phyloP scores from a whole-genome alignment of 2,113 vertebrate species.

The Cacatua alba region DNA sequence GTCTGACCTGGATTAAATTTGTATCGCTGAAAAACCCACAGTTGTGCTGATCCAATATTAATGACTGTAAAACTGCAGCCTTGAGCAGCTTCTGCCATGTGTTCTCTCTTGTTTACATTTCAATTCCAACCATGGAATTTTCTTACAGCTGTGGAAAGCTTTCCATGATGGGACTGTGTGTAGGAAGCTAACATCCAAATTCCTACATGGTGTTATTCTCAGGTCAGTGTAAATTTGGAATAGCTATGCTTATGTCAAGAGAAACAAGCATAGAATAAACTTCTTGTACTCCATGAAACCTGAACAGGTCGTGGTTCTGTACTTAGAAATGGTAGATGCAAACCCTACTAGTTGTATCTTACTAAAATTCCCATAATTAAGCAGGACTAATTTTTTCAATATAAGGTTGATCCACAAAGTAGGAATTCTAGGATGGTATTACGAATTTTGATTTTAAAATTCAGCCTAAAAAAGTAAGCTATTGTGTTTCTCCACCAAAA shows the following conservation, averaged over 20 bases:
- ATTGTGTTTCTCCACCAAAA: background rate
- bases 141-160: background rate
- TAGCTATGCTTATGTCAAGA: accelerated
- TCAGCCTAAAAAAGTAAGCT: background rate
- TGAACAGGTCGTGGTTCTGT: background rate
- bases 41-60: background rate
- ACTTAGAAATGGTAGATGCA: background rate
- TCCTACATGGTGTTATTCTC: background rate
- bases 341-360: background rate
- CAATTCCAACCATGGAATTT: background rate
- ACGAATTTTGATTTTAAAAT: background rate
- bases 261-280: background rate
- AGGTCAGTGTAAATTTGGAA: background rate
- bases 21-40: background rate
- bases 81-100: background rate
- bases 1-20: background rate
- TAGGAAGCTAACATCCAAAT: background rate
- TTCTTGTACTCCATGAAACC: background rate
- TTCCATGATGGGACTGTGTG: background rate
- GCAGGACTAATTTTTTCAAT: background rate
- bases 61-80: background rate
- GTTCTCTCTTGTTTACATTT: background rate
- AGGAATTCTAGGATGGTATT: background rate
- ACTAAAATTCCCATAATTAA: background rate
- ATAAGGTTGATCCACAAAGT: background rate